Conservation (phyloP, 2,888 invertebrate genomes). For the Smittia aterrima region DNA sequence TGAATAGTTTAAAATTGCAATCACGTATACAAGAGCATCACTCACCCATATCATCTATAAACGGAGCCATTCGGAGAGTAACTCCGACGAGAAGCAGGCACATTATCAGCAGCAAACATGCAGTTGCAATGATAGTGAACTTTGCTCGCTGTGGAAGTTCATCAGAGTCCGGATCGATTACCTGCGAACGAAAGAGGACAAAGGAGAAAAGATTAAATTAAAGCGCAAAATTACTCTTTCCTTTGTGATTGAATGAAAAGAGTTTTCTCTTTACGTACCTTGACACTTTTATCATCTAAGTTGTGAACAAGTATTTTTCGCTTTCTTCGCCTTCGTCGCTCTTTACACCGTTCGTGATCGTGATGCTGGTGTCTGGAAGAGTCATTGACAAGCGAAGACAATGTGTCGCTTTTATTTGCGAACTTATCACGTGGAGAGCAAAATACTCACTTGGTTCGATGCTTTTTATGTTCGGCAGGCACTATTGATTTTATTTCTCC, state of each 20-base stretch:
- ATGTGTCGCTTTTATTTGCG: neutral
- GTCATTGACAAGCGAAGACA: neutral
- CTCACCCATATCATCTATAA: conserved; percentile 95
- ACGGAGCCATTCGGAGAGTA: conserved; percentile 88
- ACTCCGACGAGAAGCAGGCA: conserved; percentile 88
- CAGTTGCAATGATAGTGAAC: conserved; percentile 89
- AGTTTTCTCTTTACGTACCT: conserved; percentile 46
- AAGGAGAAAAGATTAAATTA: neutral
- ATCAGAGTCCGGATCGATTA: conserved; percentile 76
- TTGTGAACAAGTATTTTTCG: conserved; percentile 54
- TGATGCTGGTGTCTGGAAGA: conserved; percentile 38
- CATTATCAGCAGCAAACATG: conserved; percentile 81
- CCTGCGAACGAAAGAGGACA: conserved; percentile 46
- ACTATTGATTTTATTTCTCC: conserved; percentile 54
- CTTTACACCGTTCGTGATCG: conserved; percentile 49
- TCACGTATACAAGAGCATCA: conserved; percentile 45
- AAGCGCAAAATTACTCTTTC: too few relatives aligned
- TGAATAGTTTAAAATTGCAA: conserved; percentile 10
- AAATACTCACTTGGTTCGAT: conserved; percentile 51
- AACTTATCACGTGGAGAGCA: neutral
- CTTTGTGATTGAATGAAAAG: neutral
- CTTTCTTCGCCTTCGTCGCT: conserved; percentile 54
- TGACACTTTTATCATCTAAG: conserved; percentile 54
- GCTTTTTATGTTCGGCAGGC: conserved; percentile 50
- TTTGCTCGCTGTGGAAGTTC: conserved; percentile 80